Base-by-base conservation (phyloP, 1,140 invertebrate genomes). In the Tribolium madens region DNA sequence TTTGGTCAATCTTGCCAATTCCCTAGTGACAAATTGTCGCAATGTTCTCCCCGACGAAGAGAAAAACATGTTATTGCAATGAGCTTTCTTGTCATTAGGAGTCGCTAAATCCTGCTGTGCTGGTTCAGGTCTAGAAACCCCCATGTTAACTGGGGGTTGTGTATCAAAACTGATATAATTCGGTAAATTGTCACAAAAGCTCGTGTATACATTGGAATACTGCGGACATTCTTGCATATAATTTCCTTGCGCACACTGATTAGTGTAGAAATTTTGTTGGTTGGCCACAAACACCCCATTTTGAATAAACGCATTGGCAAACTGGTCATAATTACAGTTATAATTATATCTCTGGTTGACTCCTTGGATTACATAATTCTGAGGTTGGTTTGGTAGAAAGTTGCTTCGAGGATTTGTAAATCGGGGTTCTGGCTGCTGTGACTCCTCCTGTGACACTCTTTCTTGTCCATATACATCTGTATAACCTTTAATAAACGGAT, bases 401-500 rank as follows among this genome's bases (percentile, higher is more conserved):
- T 42, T 42, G 2, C 2, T 2, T 42, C 9, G 36, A 10, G 7
- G 36, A 9, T n/a, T 1, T 31, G 26, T 31, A 31, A 31, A 31
- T 6, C 6, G 26, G n/a, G n/a, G n/a, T n/a, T n/a, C n/a, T 26
- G 21, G 2, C 2, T 26, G 21, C 2, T 1, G 21, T 5, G 21
- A 3, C 21, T 26, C 21, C 6, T 26, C 21, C 21, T 26, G 21
- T 26, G 21, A 5, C 21, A 2, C 21, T 4, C n/a, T 4, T 26
- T 33, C 4, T 12, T 12, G n/a, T 64, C 31, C 0, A 52, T 76
- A 81, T 31, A 80, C 52, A 50, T 82, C 77, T 12, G 48, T 46
- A 53, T 81, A 83, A 7, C 74, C 52, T 18, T 81, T 73, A 17
- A 83, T 79, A n/a, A 73, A 14, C 6, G 79, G 77, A n/a, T 80